Conservation (phyloP, 2,113 vertebrate species). For the Nipponia nippon region DNA sequence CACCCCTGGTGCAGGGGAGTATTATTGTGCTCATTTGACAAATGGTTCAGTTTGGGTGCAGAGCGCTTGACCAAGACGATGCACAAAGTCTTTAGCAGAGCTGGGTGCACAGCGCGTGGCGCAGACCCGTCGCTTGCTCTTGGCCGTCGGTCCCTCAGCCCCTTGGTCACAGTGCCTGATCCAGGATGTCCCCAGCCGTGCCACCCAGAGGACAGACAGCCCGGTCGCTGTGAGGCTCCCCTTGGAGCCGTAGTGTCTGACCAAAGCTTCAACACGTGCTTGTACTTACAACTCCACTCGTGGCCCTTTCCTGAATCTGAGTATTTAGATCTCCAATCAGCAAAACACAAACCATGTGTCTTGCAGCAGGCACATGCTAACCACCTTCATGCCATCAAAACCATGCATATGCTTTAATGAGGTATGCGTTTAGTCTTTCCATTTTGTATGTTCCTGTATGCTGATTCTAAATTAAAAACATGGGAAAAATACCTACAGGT, state of each 20-base stretch:
- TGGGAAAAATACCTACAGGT: background rate
- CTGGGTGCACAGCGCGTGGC: fast-evolving
- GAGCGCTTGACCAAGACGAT: fast-evolving
- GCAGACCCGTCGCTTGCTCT: background rate
- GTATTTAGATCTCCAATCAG: background rate
- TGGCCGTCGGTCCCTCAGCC: background rate
- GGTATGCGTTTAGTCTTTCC: background rate
- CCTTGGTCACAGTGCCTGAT: background rate
- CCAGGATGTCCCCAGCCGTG: too few species aligned
- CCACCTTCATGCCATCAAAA: background rate
- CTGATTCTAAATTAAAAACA: background rate
- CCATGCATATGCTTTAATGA: fast-evolving
- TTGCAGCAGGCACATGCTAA: too few species aligned
- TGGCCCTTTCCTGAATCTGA: background rate
- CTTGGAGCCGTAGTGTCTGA: background rate
- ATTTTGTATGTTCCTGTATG: background rate
- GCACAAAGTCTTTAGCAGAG: background rate
- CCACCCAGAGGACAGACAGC: fast-evolving
- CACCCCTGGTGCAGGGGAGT: background rate
- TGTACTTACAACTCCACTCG: background rate
- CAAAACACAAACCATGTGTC: background rate
- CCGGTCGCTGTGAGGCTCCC: background rate
- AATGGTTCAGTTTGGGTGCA: too few species aligned
- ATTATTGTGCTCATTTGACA: background rate
- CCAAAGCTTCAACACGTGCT: background rate